Evolutionary conservation across 1,140 invertebrate species (phyloP).

Genomic region (Hetaerina americana): DNA sequence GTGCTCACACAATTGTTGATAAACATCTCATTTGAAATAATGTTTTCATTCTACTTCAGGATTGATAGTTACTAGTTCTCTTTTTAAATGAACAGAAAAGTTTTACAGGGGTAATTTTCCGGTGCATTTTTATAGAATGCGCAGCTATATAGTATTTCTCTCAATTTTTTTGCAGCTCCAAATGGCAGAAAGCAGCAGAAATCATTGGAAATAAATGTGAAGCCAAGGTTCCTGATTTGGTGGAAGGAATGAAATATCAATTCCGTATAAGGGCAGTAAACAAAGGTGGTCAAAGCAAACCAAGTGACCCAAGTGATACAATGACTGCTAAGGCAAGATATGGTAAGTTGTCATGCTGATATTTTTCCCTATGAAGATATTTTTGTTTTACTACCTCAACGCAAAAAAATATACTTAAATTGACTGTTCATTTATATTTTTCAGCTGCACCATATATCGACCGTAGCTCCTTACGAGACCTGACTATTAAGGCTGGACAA

Average conservation of each 20-base stretch:
- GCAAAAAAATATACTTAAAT: slow-evolving; percentile 4
- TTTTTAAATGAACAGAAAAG: too few species aligned
- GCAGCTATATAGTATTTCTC: not conserved
- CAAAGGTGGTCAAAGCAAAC: slow-evolving; percentile 86
- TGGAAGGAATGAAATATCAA: slow-evolving; percentile 91
- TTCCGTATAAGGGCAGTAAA: slow-evolving; percentile 93
- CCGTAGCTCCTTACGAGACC: slow-evolving; percentile 70
- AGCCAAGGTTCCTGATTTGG: slow-evolving; percentile 73
- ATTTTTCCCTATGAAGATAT: not conserved
- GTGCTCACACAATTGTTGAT: too few species aligned
- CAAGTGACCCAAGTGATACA: slow-evolving; percentile 68
- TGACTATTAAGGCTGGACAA: slow-evolving; percentile 77
- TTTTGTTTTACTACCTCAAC: not conserved
- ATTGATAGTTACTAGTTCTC: too few species aligned
- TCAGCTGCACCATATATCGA: slow-evolving; percentile 81
- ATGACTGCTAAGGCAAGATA: slow-evolving; percentile 74
- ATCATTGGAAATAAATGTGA: slow-evolving; percentile 67
- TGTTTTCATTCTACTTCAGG: too few species aligned
- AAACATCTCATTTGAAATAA: too few species aligned
- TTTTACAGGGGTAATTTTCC: too few species aligned
- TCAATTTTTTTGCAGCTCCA: slow-evolving; percentile 37
- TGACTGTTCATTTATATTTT: slow-evolving; percentile 8
- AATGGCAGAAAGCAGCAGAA: slow-evolving; percentile 84
- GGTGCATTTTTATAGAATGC: not conserved
- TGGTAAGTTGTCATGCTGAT: slow-evolving; percentile 33